Evolutionary conservation across 1,140 invertebrate genomes (phyloP).

Genomic region (Dryas iulia): DNA sequence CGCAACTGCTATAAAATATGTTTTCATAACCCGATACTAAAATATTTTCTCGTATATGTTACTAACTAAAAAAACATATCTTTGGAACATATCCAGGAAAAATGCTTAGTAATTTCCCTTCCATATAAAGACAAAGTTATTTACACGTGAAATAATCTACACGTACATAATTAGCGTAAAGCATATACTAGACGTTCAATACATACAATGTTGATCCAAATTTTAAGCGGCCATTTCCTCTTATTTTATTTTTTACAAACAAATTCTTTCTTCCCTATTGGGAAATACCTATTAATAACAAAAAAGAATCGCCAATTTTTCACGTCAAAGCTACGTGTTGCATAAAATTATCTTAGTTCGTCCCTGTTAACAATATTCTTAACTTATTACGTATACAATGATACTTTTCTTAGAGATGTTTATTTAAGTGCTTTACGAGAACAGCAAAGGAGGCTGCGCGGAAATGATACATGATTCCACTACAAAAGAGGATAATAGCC

Average conservation of each 20-base stretch:
- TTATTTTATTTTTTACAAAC: neutral
- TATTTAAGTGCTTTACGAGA: neutral
- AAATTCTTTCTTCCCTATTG: neutral
- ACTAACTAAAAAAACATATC: no score
- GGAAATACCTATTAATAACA: neutral
- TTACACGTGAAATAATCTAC: neutral
- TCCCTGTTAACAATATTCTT: neutral
- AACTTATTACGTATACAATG: neutral
- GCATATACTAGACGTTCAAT: neutral
- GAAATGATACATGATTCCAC: neutral
- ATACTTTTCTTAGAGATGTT: neutral
- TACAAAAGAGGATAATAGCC: neutral
- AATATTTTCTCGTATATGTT: no score
- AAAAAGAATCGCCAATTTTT: conserved; percentile 8
- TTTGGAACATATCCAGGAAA: neutral
- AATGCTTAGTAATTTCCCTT: neutral
- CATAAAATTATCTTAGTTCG: neutral
- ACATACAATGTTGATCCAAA: neutral
- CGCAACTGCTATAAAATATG: no score
- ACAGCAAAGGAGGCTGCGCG: neutral
- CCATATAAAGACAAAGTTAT: no score
- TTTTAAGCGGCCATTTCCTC: neutral
- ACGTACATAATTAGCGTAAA: neutral
- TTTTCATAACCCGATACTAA: no score
- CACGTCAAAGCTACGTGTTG: conserved; percentile 13